Conservation (phyloP, 1,140 invertebrate genomes). For the Eufriesea mexicana region DNA sequence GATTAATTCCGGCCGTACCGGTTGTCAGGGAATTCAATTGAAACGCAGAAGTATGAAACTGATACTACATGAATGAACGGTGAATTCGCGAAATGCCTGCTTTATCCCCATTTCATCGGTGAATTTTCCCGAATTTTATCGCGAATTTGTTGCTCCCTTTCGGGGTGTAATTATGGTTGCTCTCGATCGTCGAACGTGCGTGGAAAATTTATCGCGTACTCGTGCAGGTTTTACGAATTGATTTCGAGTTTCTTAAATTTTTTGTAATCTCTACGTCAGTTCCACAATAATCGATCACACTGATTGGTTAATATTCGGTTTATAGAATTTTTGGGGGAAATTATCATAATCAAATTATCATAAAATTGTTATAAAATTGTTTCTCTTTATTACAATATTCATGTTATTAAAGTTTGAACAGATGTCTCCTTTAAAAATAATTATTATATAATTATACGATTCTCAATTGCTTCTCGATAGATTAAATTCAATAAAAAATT, state of each 20-base stretch:
- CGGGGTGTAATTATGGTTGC: neutral
- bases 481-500: neutral
- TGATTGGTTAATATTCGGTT: too few species aligned
- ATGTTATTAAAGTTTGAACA: too few species aligned
- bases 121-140: conserved; percentile 19
- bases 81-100: conserved; percentile 2
- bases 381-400: too few species aligned
- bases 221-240: neutral
- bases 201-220: too few species aligned
- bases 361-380: too few species aligned
- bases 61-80: conserved; percentile 17
- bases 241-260: neutral
- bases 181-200: neutral
- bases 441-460: too few species aligned
- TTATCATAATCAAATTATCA: too few species aligned
- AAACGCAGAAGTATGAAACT: conserved; percentile 18
- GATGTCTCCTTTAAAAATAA: too few species aligned
- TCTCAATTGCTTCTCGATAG: too few species aligned
- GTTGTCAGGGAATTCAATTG: conserved; percentile 1
- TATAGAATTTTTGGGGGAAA: too few species aligned
- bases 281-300: too few species aligned
- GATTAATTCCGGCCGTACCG: neutral
- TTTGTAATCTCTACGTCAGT: too few species aligned
- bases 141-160: neutral
- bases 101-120: conserved; percentile 12